Conservation (phyloP, 2,888 invertebrate genomes). For the Caenorhabditis sp. region DNA sequence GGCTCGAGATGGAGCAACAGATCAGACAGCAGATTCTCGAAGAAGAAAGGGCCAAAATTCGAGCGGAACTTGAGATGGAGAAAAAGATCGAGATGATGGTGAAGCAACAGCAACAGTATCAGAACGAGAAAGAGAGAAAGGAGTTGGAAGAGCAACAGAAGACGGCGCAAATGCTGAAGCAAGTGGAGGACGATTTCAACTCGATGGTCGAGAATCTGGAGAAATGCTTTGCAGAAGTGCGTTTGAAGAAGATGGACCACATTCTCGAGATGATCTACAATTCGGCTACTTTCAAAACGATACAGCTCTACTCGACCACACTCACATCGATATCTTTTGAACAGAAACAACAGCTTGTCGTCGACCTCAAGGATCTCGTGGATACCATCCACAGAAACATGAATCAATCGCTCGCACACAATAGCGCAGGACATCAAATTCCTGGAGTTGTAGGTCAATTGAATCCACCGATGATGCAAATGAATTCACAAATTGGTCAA, state of each 20-base stretch:
- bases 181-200: constrained; percentile 43
- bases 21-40: constrained; percentile 26
- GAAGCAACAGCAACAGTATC: constrained; percentile 34
- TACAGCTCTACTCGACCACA: constrained; percentile 5
- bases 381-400: not conserved
- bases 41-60: constrained; percentile 43
- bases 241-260: constrained; percentile 3
- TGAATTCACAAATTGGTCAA: no score
- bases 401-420: not conserved
- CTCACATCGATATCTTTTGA: constrained; percentile 25
- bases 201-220: constrained; percentile 16
- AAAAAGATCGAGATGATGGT: constrained; percentile 33
- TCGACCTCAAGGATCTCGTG: constrained; percentile 12
- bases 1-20: constrained; percentile 38
- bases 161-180: constrained; percentile 8
- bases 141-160: constrained; percentile 24
- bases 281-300: constrained; percentile 37
- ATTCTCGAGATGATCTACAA: constrained; percentile 28
- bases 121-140: constrained; percentile 17
- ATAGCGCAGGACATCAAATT: no score
- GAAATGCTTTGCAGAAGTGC: constrained; percentile 11
- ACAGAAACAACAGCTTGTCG: constrained; percentile 25
- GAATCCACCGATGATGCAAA: no score
- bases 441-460: no score
- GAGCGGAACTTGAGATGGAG: constrained; percentile 36